phyloP scores from a whole-genome alignment of 2,888 invertebrate genomes.

The Holacanthella duospinosa region DNA sequence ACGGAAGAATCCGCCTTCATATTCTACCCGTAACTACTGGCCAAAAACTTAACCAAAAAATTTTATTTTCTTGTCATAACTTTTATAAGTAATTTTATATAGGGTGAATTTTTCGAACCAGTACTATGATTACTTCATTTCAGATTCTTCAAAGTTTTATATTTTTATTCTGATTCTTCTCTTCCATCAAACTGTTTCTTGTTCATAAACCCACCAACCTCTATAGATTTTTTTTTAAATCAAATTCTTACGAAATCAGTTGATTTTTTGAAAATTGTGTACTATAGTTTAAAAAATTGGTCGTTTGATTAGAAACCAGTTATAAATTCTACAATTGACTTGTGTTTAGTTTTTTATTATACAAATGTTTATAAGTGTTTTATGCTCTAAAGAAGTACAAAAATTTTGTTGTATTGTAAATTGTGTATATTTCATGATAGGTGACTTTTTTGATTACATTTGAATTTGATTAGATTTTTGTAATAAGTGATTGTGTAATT shows the following conservation, averaged over 20 bases:
- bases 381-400: no score
- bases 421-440: not conserved
- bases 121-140: slow-evolving; percentile 6
- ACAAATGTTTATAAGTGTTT: no score
- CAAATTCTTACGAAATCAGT: not conserved
- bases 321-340: no score
- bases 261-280: not conserved
- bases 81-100: no score
- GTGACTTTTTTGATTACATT: no score
- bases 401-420: no score
- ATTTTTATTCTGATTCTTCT: not conserved
- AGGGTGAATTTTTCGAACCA: slow-evolving; percentile 10
- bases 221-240: not conserved
- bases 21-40: not conserved
- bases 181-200: not conserved
- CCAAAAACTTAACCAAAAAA: no score
- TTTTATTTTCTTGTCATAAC: no score
- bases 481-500: not conserved
- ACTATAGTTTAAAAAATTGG: not conserved
- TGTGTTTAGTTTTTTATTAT: no score
- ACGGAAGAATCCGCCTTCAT: not conserved
- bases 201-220: not conserved
- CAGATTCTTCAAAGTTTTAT: not conserved
- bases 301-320: no score
- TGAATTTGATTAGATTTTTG: not conserved